These are phyloP conservation scores for Sepiola atlantica DNA, from an alignment of 2,888 invertebrate genomes.

Conservation along the genomic window DNA sequence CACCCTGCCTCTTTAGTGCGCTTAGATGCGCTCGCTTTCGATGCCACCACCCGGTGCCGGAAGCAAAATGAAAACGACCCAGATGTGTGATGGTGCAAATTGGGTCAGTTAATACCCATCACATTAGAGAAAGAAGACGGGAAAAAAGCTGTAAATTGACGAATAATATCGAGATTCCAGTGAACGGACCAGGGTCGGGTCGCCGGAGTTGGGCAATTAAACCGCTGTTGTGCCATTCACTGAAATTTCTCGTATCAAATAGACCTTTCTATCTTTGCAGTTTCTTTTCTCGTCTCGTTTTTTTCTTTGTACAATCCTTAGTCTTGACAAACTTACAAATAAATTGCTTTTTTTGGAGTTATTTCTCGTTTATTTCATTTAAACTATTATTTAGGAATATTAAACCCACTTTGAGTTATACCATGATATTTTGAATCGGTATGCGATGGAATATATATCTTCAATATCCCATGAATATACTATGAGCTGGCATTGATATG, in stretches of 20 bases:
- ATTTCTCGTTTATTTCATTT: no score
- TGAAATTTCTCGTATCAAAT: background rate
- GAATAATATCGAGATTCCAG: background rate
- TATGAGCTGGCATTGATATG: no score
- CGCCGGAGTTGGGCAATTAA: background rate
- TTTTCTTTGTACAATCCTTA: background rate
- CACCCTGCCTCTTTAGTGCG: background rate
- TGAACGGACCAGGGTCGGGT: background rate
- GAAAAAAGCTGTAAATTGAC: background rate
- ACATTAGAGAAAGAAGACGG: background rate
- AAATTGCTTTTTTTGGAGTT: no score
- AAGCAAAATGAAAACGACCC: constrained; percentile 16
- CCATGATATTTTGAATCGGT: no score
- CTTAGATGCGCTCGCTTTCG: background rate
- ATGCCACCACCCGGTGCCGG: background rate
- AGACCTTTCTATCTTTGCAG: background rate
- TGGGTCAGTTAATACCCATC: constrained; percentile 1
- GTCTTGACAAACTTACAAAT: no score
- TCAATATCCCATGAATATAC: no score
- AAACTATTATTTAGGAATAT: no score
- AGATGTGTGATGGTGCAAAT: background rate
- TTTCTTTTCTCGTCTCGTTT: background rate
- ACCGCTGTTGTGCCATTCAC: background rate
- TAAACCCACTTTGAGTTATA: no score
- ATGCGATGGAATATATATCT: no score